Evolutionary conservation across 2,113 vertebrate genomes (phyloP), one percentile per base, ranked within the genome.

Genomic region (Suncus etruscus): DNA sequence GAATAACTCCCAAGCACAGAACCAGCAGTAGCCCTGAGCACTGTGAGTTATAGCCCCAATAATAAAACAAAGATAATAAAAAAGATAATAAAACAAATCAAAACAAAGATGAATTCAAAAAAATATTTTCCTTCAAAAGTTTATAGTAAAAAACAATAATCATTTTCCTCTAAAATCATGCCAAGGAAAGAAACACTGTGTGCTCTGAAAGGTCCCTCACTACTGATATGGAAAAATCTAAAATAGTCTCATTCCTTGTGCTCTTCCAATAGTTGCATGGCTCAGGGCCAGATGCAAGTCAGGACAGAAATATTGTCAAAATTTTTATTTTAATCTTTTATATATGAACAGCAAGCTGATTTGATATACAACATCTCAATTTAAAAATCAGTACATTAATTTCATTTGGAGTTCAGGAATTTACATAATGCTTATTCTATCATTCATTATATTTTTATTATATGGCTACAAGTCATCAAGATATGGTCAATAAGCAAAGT

Each of bases 281-380:
- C 75, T 58, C 8, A 31, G 45, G 12, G 84, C 84, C 84, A 91
- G 79, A 93, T 87, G 58, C 94, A 91, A 92, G 87, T 89, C 78
- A 76, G 45, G 65, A 27, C 87, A 94, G 63, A 91, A 94, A 86
- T 78, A 86, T 3, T 78, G 47, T 75, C 50, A 63, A 80, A 78
- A 70, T 2, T 29, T 32, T 78, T 87, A 47, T 78, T 58, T 87
- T 92, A 86, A 48, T 70, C 78, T 84, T 65, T 11, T 39, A 27
- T 90, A 5, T 73, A 29, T 48, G 84, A 77, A 86, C 93, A 95
- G 29, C 27, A 89, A 92, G 93, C 29, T n/a, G 50, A 25, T n/a
- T 85, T 75, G 39, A 93, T 88, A 25, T 86, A 2, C 9, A 66
- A 63, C 15, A 54, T 50, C 27, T 22, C 58, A 89, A 29, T 87